Percentiles rank a stretch among this genome's conserved stretches.
Conservation (phyloP, 1,140 invertebrate species). For the Drosophila ogumai region DNA sequence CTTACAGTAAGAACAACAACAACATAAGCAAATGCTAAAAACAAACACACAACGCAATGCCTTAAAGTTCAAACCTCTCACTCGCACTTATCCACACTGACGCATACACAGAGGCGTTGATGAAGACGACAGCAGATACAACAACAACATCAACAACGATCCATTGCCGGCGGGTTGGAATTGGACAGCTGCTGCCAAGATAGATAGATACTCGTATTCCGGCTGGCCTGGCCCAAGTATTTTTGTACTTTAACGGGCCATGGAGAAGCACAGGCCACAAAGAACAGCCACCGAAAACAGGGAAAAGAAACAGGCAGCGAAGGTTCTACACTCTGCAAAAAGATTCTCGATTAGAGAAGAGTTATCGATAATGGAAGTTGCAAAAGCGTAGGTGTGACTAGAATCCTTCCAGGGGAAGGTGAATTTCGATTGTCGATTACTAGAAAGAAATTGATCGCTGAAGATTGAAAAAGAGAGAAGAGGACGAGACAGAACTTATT, state of each 20-base stretch:
- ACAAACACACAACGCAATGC: constrained; percentile 64
- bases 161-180: constrained; percentile 48
- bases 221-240: constrained; percentile 47
- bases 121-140: constrained; percentile 41
- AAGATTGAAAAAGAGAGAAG: too few relatives aligned
- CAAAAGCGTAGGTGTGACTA: background rate
- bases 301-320: background rate
- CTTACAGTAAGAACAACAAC: constrained; percentile 23
- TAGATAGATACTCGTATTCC: constrained; percentile 51
- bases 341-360: background rate
- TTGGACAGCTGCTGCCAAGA: constrained; percentile 69
- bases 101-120: constrained; percentile 35
- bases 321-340: constrained; percentile 5
- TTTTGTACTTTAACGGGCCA: constrained; percentile 69
- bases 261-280: constrained; percentile 36
- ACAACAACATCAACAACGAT: constrained; percentile 34
- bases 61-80: constrained; percentile 44
- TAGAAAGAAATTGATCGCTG: background rate
- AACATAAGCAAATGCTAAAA: constrained; percentile 63
- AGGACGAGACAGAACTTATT: background rate
- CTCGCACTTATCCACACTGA: constrained; percentile 11
- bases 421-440: background rate
- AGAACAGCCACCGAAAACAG: constrained; percentile 12
- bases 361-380: background rate
- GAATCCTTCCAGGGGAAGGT: background rate